phyloP scores from a whole-genome alignment of 2,888 invertebrate species.

The Elysia crispata region DNA sequence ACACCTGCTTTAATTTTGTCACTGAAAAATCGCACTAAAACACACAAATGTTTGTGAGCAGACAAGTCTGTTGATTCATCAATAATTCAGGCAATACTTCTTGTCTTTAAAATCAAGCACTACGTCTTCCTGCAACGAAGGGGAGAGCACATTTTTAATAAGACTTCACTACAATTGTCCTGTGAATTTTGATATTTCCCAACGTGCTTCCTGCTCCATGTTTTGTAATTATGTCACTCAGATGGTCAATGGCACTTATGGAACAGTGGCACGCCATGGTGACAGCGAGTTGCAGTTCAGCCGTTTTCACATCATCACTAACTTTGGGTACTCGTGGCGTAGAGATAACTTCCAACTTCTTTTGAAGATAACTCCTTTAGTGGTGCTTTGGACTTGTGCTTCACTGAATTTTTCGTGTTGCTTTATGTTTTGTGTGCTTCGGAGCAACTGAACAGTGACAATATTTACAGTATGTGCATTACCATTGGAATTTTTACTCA shows the following conservation, averaged over 20 bases:
- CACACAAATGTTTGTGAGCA: background rate
- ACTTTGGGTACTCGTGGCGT: too few species aligned
- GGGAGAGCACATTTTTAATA: background rate
- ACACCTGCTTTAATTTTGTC: background rate
- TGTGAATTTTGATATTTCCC: slow-evolving; percentile 1
- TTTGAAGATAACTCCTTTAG: background rate
- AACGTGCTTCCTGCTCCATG: slow-evolving; percentile 5
- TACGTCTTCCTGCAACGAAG: too few species aligned
- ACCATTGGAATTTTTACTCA: background rate
- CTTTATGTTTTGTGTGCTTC: background rate
- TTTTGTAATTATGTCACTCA: background rate
- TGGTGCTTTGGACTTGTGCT: background rate
- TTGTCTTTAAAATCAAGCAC: background rate
- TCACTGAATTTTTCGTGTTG: background rate
- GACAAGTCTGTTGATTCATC: background rate
- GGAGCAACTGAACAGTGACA: background rate
- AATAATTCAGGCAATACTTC: background rate
- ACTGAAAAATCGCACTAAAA: background rate
- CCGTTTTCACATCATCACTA: background rate
- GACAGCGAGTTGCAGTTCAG: background rate
- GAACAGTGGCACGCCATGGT: slow-evolving; percentile 17
- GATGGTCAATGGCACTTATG: slow-evolving; percentile 1
- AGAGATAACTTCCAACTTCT: too few species aligned
- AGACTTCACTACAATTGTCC: background rate
- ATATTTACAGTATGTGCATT: slow-evolving; percentile 14